phyloP scores from a whole-genome alignment of 2,113 vertebrate genomes.

The Macrotis lagotis region DNA sequence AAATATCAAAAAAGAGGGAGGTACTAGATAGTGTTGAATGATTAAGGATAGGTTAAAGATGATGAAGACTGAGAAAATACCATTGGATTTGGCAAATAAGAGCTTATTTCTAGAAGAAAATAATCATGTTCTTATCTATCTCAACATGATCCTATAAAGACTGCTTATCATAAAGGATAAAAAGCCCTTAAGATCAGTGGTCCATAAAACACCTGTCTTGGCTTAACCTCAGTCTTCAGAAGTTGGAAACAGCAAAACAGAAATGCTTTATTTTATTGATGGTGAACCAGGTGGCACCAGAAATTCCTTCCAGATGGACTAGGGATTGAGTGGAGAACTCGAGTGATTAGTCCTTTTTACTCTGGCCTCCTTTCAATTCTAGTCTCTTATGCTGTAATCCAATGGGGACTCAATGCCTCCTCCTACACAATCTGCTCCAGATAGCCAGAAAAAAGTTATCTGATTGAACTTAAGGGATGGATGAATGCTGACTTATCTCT shows the following conservation, averaged over 20 bases:
- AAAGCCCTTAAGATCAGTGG: slow-evolving; percentile 9
- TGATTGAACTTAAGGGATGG: background rate
- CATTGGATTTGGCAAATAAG: background rate
- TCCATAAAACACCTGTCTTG: slow-evolving; percentile 2
- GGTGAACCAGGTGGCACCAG: background rate
- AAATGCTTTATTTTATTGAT: slow-evolving; percentile 15
- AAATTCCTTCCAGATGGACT: slow-evolving; percentile 1
- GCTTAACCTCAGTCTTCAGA: slow-evolving; percentile 10
- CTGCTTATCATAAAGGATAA: background rate
- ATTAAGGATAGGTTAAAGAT: background rate
- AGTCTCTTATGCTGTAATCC: background rate
- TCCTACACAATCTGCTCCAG: background rate
- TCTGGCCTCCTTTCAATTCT: background rate
- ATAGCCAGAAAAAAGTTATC: background rate
- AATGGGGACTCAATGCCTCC: background rate
- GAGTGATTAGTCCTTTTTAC: background rate
- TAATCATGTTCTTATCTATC: background rate
- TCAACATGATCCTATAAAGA: background rate
- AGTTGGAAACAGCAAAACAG: slow-evolving; percentile 19
- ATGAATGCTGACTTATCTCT: background rate
- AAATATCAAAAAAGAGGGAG: background rate
- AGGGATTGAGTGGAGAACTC: background rate
- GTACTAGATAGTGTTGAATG: background rate
- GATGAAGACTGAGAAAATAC: background rate
- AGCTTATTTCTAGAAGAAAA: background rate